Conservation (phyloP, 2,888 invertebrate genomes). For the Pseudococcus longispinus region DNA sequence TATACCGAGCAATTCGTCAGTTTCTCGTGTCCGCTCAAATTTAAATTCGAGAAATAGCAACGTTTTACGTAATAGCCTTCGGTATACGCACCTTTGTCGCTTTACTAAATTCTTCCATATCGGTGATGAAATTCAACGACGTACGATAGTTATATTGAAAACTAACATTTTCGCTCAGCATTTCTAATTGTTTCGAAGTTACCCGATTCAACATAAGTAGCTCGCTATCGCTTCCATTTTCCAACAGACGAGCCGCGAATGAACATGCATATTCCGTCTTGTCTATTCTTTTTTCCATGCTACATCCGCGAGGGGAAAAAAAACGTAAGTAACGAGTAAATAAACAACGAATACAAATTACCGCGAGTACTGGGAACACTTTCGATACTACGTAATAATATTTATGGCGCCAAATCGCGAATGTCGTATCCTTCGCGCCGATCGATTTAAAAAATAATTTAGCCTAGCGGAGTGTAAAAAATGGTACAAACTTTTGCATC, state of each 20-base stretch:
- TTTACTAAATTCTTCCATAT: conserved; percentile 78
- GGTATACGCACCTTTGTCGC: conserved; percentile 65
- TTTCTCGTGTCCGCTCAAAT: not conserved
- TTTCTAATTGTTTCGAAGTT: conserved; percentile 75
- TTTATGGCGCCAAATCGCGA: not conserved
- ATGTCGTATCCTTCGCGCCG: not conserved
- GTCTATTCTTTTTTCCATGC: conserved; percentile 82
- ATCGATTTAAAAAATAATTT: not conserved
- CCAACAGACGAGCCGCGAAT: conserved; percentile 81
- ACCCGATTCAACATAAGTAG: conserved; percentile 82
- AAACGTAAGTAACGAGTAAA: not conserved
- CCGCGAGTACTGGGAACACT: not conserved
- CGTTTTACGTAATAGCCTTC: too few relatives aligned
- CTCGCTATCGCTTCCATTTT: conserved; percentile 84
- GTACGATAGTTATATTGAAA: conserved; percentile 75
- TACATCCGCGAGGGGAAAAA: conserved; percentile 59
- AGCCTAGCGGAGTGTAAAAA: not conserved
- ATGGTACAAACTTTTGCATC: conserved; percentile 68
- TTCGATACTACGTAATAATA: not conserved
- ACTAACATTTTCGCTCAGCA: conserved; percentile 54
- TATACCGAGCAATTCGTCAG: too few relatives aligned
- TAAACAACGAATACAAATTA: not conserved
- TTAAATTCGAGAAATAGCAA: too few relatives aligned
- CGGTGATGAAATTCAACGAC: conserved; percentile 81
- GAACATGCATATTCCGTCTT: conserved; percentile 86